Conservation (phyloP, 2,797 vertebrate species). For the Alca torda region DNA sequence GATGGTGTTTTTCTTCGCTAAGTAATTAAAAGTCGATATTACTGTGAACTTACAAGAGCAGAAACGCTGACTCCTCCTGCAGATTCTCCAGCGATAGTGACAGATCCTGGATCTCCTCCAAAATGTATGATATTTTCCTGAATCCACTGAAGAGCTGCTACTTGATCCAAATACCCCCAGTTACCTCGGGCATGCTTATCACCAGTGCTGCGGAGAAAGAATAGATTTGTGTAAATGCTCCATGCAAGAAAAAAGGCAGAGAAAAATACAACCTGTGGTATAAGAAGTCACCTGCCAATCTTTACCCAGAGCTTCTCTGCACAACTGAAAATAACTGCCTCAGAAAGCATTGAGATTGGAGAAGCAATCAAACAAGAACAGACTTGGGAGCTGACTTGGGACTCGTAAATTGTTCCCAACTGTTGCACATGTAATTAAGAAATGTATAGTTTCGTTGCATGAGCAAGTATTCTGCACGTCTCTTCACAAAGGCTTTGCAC, state of each 20-base stretch:
- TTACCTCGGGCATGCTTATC: constrained; percentile 83
- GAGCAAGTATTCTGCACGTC: not conserved
- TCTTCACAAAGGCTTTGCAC: not conserved
- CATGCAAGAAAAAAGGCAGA: not conserved
- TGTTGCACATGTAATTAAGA: not conserved
- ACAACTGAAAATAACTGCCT: not conserved
- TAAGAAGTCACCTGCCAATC: not conserved
- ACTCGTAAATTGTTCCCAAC: not conserved
- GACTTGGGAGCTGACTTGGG: not conserved
- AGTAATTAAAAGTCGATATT: not conserved
- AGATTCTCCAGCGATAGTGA: constrained; percentile 88
- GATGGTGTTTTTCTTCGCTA: accelerated
- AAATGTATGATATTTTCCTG: constrained; percentile 85
- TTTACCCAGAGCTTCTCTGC: not conserved
- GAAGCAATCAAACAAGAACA: not conserved
- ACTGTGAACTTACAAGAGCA: constrained; percentile 77
- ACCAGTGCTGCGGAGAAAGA: constrained; percentile 77
- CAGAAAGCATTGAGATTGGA: not conserved
- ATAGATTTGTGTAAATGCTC: not conserved
- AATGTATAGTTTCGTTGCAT: not conserved
- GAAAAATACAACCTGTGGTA: not conserved
- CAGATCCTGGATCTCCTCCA: constrained; percentile 81
- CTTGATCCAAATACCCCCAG: constrained; percentile 89
- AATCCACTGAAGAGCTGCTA: constrained; percentile 87
- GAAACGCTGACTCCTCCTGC: constrained; percentile 85